Evolutionary conservation across 2,797 vertebrate species (phyloP), one percentile per base, ranked within the genome.

Genomic region (Hylomyscus alleni): DNA sequence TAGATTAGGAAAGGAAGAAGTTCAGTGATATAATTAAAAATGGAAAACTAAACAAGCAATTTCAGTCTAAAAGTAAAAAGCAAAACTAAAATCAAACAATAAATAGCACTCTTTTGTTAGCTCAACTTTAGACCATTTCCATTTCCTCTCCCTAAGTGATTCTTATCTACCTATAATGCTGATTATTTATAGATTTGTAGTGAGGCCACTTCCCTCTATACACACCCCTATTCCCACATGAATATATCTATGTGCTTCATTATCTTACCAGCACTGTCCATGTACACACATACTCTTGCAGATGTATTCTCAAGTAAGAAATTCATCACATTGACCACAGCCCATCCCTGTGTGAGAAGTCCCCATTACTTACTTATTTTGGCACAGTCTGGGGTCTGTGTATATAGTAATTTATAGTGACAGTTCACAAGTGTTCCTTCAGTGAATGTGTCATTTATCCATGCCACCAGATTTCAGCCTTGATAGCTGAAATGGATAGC

Each of bases 381-480:
- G 93, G 56, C 80, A 40, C 56, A 83, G n/a, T 87, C 17, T n/a
- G 52, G 75, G 50, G 34, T 93, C 37, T 13, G 10, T 58, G 56
- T 40, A 65, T 19, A 76, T 0, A 11, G 67, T 40, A 95, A 94
- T 75, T 92, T 82, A 82, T 26, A 81, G 52, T 86, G 86, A 94
- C 89, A 94, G 62, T 50, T 90, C 75, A 80, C 73, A 95, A n/a
- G 83, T 82, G 67, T 91, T 91, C 54, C 73, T 37, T 85, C 47
- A 56, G 91, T 73, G 78, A 95, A 60, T 3, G 24, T 95, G 86
- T 60, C 94, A 91, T 62, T 95, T 90, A 82, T 67, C 73, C 84
- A 31, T 67, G 15, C 56, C 34, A 40, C 26, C 60, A 94, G 65
- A 67, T 84, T 94, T 89, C 91, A 95, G 47, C 19, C 22, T 24